Evolutionary conservation across 2,888 invertebrate species (phyloP).

Genomic region (Ichneumon xanthorius): DNA sequence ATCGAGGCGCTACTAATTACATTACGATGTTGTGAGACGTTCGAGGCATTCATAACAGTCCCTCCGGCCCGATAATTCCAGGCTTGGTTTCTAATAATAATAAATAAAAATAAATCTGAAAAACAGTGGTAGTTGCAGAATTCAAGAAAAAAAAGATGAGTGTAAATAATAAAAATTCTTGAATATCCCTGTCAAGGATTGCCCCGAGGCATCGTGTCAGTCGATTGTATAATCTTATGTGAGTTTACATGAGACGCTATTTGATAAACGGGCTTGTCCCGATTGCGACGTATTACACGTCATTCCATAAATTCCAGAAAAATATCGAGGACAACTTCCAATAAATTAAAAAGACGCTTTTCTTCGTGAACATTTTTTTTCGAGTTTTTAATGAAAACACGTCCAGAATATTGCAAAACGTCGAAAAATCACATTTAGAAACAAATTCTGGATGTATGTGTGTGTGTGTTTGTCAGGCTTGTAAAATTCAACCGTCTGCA

Average conservation of each 20-base stretch:
- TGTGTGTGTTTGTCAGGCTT: too few relatives aligned
- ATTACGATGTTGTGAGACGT: constrained; percentile 11
- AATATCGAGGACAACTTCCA: background rate
- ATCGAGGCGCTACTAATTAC: constrained; percentile 17
- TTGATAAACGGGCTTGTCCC: constrained; percentile 33
- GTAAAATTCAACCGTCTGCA: too few relatives aligned
- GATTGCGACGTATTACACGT: background rate
- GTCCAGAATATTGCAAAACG: too few relatives aligned
- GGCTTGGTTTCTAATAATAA: background rate
- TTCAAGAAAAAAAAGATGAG: constrained; percentile 12
- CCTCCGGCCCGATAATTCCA: background rate
- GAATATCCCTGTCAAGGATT: constrained; percentile 65
- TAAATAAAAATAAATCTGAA: background rate
- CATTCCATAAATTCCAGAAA: constrained; percentile 22
- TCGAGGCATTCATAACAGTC: constrained; percentile 7
- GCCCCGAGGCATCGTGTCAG: constrained; percentile 64
- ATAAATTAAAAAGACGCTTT: background rate
- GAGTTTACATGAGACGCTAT: background rate
- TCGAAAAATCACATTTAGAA: too few relatives aligned
- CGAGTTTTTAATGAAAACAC: too few relatives aligned
- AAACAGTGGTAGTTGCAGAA: background rate
- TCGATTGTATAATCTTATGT: constrained; percentile 19
- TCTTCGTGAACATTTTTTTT: too few relatives aligned
- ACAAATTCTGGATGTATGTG: too few relatives aligned
- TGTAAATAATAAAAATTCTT: constrained; percentile 34